Evolutionary conservation across 2,797 vertebrate species (phyloP).

Genomic region (Emydoidea blandingii): DNA sequence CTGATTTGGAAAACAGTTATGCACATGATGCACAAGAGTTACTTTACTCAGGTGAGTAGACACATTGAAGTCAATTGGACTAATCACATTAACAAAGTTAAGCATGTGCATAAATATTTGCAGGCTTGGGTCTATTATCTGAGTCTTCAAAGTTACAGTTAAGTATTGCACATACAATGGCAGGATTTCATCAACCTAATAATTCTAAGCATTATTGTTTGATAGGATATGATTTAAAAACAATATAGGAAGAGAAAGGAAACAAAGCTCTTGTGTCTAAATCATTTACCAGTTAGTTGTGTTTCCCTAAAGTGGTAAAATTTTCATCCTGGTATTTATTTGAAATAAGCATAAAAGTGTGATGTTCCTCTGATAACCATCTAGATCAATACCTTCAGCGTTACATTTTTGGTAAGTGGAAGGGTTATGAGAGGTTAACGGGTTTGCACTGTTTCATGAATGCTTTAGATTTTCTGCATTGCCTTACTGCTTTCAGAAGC

Average conservation of each 20-base stretch:
- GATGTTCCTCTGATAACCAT: not conserved
- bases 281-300: not conserved
- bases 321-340: not conserved
- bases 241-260: not conserved
- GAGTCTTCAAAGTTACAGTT: not conserved
- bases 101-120: not conserved
- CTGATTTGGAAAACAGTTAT: not conserved
- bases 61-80: not conserved
- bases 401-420: not conserved
- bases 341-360: not conserved
- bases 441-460: not conserved
- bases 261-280: not conserved
- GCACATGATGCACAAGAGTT: not conserved
- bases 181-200: not conserved
- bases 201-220: not conserved
- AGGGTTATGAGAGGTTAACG: not conserved
- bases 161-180: not conserved
- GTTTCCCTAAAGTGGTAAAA: not conserved
- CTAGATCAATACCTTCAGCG: slow-evolving; percentile 36
- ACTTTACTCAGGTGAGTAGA: not conserved
- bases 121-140: not conserved
- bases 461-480: not conserved
- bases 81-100: not conserved
- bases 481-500: not conserved
- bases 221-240: not conserved